Evolutionary conservation across 2,888 invertebrate genomes (phyloP), one percentile per base, ranked within the genome.

Genomic region (Slavum lentiscoides): DNA sequence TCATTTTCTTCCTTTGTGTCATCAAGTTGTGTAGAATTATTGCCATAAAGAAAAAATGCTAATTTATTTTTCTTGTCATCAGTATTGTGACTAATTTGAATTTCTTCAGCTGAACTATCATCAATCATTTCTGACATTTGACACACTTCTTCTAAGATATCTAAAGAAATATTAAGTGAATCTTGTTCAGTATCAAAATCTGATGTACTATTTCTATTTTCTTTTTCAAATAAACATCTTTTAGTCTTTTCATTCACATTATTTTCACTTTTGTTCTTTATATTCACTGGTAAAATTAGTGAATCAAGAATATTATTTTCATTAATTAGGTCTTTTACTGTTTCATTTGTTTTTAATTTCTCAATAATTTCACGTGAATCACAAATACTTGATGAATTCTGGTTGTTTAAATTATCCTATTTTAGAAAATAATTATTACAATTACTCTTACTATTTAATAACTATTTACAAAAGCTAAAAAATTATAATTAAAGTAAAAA

Each of bases 111-210:
- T 61, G 37, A 69, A 62, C 69, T 68, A 59, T 68, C 30, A 72
- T 70, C 64, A 2, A 64, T 66, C 7, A 59, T 80, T 69, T 82
- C 82, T 23, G 72, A 73, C 59, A 77, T 61, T 55, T 80, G 77
- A 82, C 82, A 82, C 0, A 82, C 68, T 80, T 80, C 67, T 74
- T 82, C 82, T 30, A 82, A 72, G 30, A 72, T 69, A 64, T 82
- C 68, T 37, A 82, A 61, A 9, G 82, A 80, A 68, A 82, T 68
- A 43, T 82, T 80, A 39, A 80, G 55, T 1, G 80, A 80, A 80
- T 80, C 80, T 80, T 80, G 80, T 70, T 80, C 80, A 37, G 21
- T 64, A n/a, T 72, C 70, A 15, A 70, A 53, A 72, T 72, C 72
- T n/a, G 64, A 70, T 30, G 55, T 17, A 72, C 9, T 64, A n/a